phyloP scores from a whole-genome alignment of 2,113 vertebrate species.

The Hippocampus comes region DNA sequence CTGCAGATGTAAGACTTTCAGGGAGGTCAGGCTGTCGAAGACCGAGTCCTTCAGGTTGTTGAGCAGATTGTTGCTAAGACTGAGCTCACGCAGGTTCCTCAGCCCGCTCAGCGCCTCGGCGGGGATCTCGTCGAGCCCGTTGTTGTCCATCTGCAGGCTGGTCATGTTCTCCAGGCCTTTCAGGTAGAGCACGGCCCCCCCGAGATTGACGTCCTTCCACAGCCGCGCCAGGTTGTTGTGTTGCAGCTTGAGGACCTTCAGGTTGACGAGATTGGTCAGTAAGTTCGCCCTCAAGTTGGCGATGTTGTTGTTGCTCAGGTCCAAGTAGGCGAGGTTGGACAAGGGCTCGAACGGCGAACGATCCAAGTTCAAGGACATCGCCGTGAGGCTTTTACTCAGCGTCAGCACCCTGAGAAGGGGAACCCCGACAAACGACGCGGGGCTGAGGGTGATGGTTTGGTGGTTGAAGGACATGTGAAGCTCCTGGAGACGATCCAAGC shows the following conservation, averaged over 20 bases:
- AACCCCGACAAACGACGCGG: slow-evolving; percentile 76
- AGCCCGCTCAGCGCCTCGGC: slow-evolving; percentile 73
- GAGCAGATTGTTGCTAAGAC: slow-evolving; percentile 81
- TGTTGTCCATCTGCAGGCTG: slow-evolving; percentile 81
- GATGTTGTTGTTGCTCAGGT: slow-evolving; percentile 95
- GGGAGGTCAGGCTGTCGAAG: slow-evolving; percentile 78
- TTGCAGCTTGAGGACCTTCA: slow-evolving; percentile 83
- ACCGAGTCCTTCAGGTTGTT: slow-evolving; percentile 75
- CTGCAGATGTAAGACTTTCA: slow-evolving; percentile 77
- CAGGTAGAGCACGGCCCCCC: slow-evolving; percentile 84
- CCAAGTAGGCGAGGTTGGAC: slow-evolving; percentile 78
- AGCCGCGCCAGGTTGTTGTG: slow-evolving; percentile 93
- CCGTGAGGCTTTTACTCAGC: slow-evolving; percentile 76
- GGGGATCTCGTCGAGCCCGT: slow-evolving; percentile 92
- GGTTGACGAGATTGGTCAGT: slow-evolving; percentile 76
- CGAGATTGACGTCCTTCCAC: slow-evolving; percentile 86
- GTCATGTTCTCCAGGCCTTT: slow-evolving; percentile 66
- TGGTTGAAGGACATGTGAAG: slow-evolving; percentile 84
- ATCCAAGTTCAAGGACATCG: slow-evolving; percentile 64
- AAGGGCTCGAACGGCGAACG: slow-evolving; percentile 82
- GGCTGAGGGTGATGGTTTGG: slow-evolving; percentile 70
- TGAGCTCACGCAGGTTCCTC: slow-evolving; percentile 70
- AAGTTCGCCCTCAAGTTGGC: slow-evolving; percentile 80
- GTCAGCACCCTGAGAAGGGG: slow-evolving; percentile 78
- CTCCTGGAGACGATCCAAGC: slow-evolving; percentile 74